These are phyloP conservation scores for Eubasilissa splendida DNA, from an alignment of 2,888 invertebrate species.

Conservation along the genomic window DNA sequence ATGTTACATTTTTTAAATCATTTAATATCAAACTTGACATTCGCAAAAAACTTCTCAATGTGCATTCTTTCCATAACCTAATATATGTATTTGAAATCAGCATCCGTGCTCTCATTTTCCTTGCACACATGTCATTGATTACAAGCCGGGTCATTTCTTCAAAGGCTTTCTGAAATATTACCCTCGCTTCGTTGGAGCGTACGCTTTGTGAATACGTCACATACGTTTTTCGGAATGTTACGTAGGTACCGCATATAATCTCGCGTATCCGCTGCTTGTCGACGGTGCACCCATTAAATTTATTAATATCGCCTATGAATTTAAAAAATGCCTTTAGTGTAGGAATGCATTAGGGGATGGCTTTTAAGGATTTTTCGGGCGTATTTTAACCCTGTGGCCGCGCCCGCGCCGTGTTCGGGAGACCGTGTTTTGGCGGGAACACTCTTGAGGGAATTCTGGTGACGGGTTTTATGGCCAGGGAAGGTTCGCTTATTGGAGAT, in stretches of 20 bases:
- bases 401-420: conserved; percentile 5
- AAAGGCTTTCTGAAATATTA: neutral
- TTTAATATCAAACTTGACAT: too few relatives aligned
- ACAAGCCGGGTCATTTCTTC: conserved; percentile 23
- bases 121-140: conserved; percentile 14
- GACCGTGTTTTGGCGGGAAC: conserved; percentile 33
- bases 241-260: neutral
- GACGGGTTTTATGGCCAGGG: conserved; percentile 17
- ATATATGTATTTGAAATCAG: too few relatives aligned
- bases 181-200: conserved; percentile 24
- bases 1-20: too few relatives aligned
- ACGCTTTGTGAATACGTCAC: conserved; percentile 18
- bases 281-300: conserved; percentile 48
- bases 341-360: conserved; percentile 46
- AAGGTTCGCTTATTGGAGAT: neutral
- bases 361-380: conserved; percentile 23
- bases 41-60: too few relatives aligned
- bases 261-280: conserved; percentile 35
- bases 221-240: conserved; percentile 39
- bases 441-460: conserved; percentile 20
- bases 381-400: conserved; percentile 39
- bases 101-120: neutral
- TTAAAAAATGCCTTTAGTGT: conserved; percentile 53
- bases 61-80: too few relatives aligned
- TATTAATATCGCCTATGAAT: conserved; percentile 57